Base-by-base conservation (phyloP, 2,113 vertebrate genomes). In the Dicaeum eximium region DNA sequence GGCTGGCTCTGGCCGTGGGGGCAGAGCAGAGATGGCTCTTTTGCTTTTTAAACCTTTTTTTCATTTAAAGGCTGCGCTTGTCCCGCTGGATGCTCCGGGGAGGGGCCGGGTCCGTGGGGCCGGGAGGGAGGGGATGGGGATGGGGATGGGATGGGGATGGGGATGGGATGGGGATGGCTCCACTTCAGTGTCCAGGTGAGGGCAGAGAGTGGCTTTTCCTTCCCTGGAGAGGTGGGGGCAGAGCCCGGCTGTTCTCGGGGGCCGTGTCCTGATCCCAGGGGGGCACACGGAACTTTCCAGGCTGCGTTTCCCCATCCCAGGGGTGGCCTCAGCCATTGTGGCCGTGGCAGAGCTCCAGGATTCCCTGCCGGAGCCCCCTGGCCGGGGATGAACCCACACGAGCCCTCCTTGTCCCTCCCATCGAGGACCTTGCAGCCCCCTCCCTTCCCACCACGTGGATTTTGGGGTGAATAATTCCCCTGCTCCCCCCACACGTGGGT, bases 401-500 rank as follows among this genome's bases (percentile, higher is more conserved):
- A 33, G 6, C 18, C 58, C 44, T 1, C 2, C 0, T 19, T 31
- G 38, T 72, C 54, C 53, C 45, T 70, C 73, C 85, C 65, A 10
- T 1, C 56, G 0, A 6, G 65, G 85, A 21, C 40, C 38, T 15
- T 11, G 20, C 65, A 53, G 54, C n/a, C 54, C 70, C 86, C 44
- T 38, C 54, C 0, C 13, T 53, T 58, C 27, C 65, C 38, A 5
- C 50, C 65, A 0, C 7, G 1, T 13, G 7, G 37, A 12, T 62
- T 73, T 78, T 27, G 0, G 18, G 78, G 62, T 42, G 62, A 61
- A 33, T 37, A 1, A 1, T 30, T 67, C 47, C 83, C 15, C 37
- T 58, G 25, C n/a, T 40, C 10, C 38, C 54, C 77, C 7, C 6
- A 1, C 6, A 1, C 0, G 0, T 1, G 57, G 31, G 19, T 13